Base-by-base conservation (phyloP, 2,113 vertebrate species). In the Oncorhynchus nerka region DNA sequence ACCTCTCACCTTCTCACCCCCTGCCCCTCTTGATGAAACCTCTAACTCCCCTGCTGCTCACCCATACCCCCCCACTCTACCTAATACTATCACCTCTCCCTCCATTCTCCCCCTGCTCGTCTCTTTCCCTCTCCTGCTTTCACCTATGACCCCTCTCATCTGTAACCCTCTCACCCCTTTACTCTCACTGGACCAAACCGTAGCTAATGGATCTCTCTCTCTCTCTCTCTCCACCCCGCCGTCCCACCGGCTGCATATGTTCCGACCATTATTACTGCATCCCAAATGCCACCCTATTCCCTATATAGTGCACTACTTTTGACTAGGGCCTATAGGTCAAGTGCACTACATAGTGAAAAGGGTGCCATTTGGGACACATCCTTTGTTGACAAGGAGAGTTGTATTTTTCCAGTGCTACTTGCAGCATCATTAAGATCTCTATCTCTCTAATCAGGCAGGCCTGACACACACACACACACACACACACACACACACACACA, bases 381-480 rank as follows among this genome's bases (percentile, higher is more conserved):
- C 51, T 19, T 55, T 77, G 74, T 81, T 82, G 59, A 71, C 76
- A 73, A 51, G 70, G 49, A 78, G 49, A 67, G 26, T 20, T 72
- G 64, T 32, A 49, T 79, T 83, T 87, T 84, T 48, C 67, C 48
- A n/a, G 73, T 73, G 77, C 61, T 77, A 65, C 39, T 24, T 70
- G 48, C 48, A 76, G 22, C 32, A 80, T 81, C 71, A 74, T 84
- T 86, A 82, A 81, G 76, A 87, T 78, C 71, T 77, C 77, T 66
- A 76, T 88, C 78, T 79, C 24, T 6, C 70, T 75, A 75, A 89
- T 83, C 72, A 75, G 73, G 51, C 75, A 65, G 30, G 79, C 74
- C 49, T 59, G 55, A 16, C 16, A 7, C 70, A 70, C 3, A 51
- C 49, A 51, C 49, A 51, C 49, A 51, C 49, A 51, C 49, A 51